Base-by-base conservation (phyloP, 2,113 vertebrate genomes). In the Oncorhynchus keta region DNA sequence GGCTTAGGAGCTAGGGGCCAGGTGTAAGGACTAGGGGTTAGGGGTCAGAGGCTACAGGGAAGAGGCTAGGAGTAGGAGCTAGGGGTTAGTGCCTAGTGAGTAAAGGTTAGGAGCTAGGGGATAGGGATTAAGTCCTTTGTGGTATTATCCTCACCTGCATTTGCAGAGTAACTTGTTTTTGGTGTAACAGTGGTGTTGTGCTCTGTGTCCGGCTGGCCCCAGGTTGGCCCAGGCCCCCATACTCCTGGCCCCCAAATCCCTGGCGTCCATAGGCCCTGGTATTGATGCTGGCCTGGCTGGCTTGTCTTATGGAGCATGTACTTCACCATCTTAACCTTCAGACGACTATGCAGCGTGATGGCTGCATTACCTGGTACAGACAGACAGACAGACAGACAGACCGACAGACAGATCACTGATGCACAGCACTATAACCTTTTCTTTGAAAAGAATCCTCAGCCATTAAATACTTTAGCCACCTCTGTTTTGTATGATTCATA, bases 281-380 rank as follows among this genome's bases (percentile, higher is more conserved):
- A 13, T 57, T 89, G 59, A n/a, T 24, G 59, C 89, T 70, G 49
- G 64, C 51, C 70, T 78, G n/a, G 78, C 74, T 80, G 81, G 22
- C 75, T 85, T 2, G 80, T 74, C 64, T 84, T 89, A 85, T 92
- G 91, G 20, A 91, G 83, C 81, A 91, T 84, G 78, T 91, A 93
- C 86, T 95, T 95, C 87, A 94, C 86, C 81, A 95, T 93, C 86
- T 94, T 94, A 77, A 95, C 94, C 81, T 94, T 94, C 70, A 95
- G 86, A 16, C 93, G 93, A 62, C 94, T 94, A 74, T 94, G 93
- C 79, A 95, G 84, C 11, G 93, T 93, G 83, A 95, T 93, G 77
- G 94, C 93, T 0, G 94, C 94, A 3, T 95, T 95, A 8, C 94
- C 94, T 95, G 77, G 67, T 28, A 49, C 68, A 70, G 20, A 45